Percentiles rank a stretch among this genome's conserved stretches.
These are phyloP conservation scores for Drosophila subobscura DNA, from an alignment of 1,140 invertebrate species.

Conservation along the genomic window DNA sequence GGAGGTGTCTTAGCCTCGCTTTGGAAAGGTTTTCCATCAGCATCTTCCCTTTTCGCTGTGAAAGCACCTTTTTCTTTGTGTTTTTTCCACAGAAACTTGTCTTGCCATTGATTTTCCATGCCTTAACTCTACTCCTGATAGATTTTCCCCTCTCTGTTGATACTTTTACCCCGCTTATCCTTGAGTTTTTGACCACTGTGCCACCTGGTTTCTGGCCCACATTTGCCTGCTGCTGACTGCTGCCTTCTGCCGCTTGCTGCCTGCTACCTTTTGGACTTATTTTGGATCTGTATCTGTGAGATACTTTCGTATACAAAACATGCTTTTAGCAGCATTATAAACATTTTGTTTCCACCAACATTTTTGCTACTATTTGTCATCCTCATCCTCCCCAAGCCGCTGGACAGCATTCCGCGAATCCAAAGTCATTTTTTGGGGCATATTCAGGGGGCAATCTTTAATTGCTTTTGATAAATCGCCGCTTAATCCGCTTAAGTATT, in stretches of 20 bases:
- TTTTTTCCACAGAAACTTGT: too few relatives aligned
- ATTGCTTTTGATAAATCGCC: constrained; percentile 81
- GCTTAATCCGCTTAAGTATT: constrained; percentile 78
- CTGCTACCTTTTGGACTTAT: constrained; percentile 13
- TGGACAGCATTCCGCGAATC: constrained; percentile 69
- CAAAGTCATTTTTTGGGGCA: constrained; percentile 38
- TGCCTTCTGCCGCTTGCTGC: constrained; percentile 42
- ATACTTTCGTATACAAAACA: constrained; percentile 56
- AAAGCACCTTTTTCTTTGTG: too few relatives aligned
- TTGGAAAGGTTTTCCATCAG: background rate
- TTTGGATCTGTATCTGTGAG: constrained; percentile 66
- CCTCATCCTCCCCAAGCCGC: constrained; percentile 6
- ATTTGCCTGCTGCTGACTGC: constrained; percentile 32
- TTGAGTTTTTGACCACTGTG: too few relatives aligned
- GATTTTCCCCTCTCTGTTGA: too few relatives aligned
- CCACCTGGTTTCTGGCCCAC: constrained; percentile 57
- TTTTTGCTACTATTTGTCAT: constrained; percentile 82
- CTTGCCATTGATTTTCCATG: too few relatives aligned
- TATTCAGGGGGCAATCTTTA: constrained; percentile 59
- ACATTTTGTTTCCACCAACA: constrained; percentile 75
- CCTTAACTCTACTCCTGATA: too few relatives aligned
- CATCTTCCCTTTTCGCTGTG: too few relatives aligned
- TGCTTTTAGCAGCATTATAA: constrained; percentile 82
- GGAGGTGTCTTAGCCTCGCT: too few relatives aligned
- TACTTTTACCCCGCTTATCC: too few relatives aligned